Evolutionary conservation across 2,888 invertebrate genomes (phyloP).

Genomic region (Aphodius granarius): DNA sequence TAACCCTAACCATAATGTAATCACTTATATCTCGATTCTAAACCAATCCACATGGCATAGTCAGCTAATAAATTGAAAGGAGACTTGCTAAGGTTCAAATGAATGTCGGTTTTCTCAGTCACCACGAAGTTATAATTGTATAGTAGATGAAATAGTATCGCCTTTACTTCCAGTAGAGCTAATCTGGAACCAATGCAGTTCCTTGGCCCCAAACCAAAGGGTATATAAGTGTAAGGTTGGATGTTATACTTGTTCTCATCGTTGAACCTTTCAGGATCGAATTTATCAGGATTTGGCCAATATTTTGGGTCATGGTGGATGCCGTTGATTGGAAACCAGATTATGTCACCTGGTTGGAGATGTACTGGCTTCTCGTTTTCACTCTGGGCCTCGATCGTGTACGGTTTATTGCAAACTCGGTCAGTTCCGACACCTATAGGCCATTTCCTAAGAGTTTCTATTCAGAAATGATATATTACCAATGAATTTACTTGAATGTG

Average conservation of each 20-base stretch:
- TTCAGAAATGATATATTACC: not conserved
- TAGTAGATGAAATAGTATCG: conserved; percentile 42
- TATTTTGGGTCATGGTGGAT: conserved; percentile 53
- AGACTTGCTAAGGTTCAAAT: conserved; percentile 35
- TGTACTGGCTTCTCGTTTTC: conserved; percentile 30
- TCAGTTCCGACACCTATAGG: conserved; percentile 36
- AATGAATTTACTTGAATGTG: not conserved
- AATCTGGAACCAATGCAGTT: conserved; percentile 56
- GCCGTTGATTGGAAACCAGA: conserved; percentile 47
- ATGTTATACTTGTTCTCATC: conserved; percentile 51
- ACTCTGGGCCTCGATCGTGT: conserved; percentile 34
- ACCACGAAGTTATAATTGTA: conserved; percentile 43
- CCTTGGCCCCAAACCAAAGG: conserved; percentile 60
- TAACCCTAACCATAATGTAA: not conserved
- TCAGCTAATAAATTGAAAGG: conserved; percentile 38
- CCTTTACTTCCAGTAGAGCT: conserved; percentile 46
- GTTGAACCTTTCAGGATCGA: conserved; percentile 56
- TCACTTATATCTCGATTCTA: conserved; percentile 31
- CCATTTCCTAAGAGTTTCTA: conserved; percentile 43
- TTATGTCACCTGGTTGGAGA: conserved; percentile 39
- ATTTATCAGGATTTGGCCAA: conserved; percentile 54
- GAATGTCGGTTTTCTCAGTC: conserved; percentile 42
- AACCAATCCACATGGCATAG: conserved; percentile 43
- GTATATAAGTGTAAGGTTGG: conserved; percentile 55
- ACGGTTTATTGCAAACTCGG: conserved; percentile 37